Conservation (phyloP, 2,888 invertebrate genomes). For the Alcis repandata region DNA sequence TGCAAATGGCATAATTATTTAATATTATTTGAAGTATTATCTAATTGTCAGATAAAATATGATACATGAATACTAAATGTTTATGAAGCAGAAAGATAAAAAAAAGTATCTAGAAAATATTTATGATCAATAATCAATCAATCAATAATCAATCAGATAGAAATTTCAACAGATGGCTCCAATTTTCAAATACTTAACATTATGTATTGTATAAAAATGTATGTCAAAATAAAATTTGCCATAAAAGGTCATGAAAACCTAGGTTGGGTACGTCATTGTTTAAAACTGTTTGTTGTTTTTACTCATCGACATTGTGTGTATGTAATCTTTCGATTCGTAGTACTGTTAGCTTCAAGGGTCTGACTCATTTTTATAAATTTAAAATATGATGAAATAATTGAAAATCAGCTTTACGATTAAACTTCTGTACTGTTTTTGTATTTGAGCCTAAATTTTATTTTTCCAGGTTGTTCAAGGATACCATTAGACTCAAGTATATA, state of each 20-base stretch:
- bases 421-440: constrained; percentile 13
- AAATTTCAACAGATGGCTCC: too few species aligned
- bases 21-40: too few species aligned
- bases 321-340: constrained; percentile 18
- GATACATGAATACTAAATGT: too few species aligned
- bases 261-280: background rate
- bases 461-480: constrained; percentile 81
- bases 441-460: constrained; percentile 56
- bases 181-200: too few species aligned
- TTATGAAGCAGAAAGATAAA: too few species aligned
- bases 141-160: too few species aligned
- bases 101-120: too few species aligned
- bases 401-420: constrained; percentile 4
- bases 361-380: constrained; percentile 18
- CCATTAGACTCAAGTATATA: constrained; percentile 81
- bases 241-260: background rate
- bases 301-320: background rate
- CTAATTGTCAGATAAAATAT: too few species aligned
- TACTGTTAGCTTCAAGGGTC: constrained; percentile 17
- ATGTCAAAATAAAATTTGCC: background rate
- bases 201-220: background rate
- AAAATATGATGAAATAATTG: constrained; percentile 16
- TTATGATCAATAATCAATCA: too few species aligned
- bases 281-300: background rate
- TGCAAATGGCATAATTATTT: too few species aligned